Evolutionary conservation across 2,888 invertebrate genomes (phyloP).

Genomic region (Polydrusus pterygomalis): DNA sequence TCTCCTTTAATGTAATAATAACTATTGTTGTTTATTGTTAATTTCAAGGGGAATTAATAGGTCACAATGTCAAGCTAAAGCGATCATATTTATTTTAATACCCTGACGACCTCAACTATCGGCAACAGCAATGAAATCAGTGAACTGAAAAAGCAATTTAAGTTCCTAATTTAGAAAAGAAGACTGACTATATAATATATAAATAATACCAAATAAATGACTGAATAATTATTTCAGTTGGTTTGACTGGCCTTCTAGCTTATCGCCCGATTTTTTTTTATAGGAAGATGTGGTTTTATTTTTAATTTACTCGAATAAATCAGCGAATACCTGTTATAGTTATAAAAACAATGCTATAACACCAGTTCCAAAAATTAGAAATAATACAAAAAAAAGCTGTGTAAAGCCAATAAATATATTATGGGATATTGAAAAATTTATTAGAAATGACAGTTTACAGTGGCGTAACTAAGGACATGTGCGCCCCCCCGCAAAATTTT

Average conservation of each 20-base stretch:
- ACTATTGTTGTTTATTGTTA: too few relatives aligned
- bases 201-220: not conserved
- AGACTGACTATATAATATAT: not conserved
- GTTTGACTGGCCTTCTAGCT: not conserved
- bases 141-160: constrained; percentile 17
- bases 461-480: too few relatives aligned
- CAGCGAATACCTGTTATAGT: too few relatives aligned
- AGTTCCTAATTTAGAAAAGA: constrained; percentile 23
- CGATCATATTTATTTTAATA: constrained; percentile 28
- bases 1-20: not conserved
- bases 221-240: not conserved
- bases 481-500: too few relatives aligned
- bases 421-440: too few relatives aligned
- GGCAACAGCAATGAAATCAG: constrained; percentile 3
- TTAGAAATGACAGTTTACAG: too few relatives aligned
- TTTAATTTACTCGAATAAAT: not conserved
- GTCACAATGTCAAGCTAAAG: constrained; percentile 17
- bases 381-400: too few relatives aligned
- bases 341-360: too few relatives aligned
- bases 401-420: too few relatives aligned
- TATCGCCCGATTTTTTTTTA: not conserved
- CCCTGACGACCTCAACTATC: constrained; percentile 27
- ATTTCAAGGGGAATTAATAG: constrained; percentile 20
- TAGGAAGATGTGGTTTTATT: not conserved
- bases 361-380: too few relatives aligned